Conservation (phyloP, 2,797 vertebrate genomes). For the Choloepus didactylus region DNA sequence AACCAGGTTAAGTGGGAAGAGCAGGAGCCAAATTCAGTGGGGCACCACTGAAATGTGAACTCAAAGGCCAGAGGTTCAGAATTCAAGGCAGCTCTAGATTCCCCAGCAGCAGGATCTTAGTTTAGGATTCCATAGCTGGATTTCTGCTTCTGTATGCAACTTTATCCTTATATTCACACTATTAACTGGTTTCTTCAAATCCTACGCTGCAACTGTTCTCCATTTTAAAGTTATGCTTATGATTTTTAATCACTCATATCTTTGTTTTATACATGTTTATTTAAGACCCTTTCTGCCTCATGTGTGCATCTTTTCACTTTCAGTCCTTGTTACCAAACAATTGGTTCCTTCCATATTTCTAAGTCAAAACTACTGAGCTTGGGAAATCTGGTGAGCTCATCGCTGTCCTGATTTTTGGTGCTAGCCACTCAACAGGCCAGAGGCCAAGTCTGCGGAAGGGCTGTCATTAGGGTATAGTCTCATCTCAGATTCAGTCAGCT, state of each 20-base stretch:
- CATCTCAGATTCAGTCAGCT: not conserved
- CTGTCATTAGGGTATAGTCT: not conserved
- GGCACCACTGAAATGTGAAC: not conserved
- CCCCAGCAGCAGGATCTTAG: not conserved
- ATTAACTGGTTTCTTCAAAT: not conserved
- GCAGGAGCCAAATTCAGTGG: not conserved
- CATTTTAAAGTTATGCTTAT: not conserved
- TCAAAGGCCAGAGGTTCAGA: not conserved
- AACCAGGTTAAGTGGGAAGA: not conserved
- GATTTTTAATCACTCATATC: not conserved
- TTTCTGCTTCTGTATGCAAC: not conserved
- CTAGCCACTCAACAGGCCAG: not conserved
- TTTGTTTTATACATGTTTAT: not conserved
- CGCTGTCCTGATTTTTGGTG: not conserved
- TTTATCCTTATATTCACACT: not conserved
- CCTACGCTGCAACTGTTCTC: not conserved
- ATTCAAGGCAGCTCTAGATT: not conserved
- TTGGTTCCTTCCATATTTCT: conserved; percentile 20
- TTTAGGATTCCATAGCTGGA: no score
- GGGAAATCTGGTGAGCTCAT: not conserved
- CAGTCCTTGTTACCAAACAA: not conserved
- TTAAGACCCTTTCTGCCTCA: not conserved
- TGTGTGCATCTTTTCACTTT: not conserved
- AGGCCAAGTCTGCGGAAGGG: not conserved
- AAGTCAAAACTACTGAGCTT: conserved; percentile 2